Conservation (phyloP, 2,797 vertebrate genomes). For the Gallinago stenura region DNA sequence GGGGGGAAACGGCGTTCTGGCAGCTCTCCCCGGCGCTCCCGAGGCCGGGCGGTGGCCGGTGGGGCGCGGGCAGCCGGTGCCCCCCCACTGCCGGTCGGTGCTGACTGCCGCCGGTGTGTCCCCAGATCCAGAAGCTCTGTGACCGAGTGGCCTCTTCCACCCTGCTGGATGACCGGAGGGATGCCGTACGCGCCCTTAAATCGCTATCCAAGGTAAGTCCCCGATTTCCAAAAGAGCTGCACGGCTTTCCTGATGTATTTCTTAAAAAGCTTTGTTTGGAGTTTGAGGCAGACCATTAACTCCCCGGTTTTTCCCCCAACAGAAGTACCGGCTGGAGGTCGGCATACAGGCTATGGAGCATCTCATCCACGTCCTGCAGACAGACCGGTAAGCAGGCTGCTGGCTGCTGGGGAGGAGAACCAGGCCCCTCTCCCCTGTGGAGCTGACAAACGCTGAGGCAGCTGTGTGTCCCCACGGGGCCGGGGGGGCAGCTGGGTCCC, state of each 20-base stretch:
- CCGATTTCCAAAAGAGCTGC: rapidly evolving
- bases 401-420: background rate
- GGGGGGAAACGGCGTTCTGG: too few relatives aligned
- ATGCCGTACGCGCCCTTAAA: constrained; percentile 96
- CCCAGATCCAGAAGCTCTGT: constrained; percentile 96
- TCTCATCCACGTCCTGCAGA: constrained; percentile 92
- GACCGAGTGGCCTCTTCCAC: constrained; percentile 97
- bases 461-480: rapidly evolving
- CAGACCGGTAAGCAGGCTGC: constrained; percentile 87
- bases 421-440: rapidly evolving
- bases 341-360: constrained; percentile 96
- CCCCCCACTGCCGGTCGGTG: background rate
- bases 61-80: background rate
- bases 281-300: rapidly evolving
- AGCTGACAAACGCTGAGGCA: rapidly evolving
- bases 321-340: constrained; percentile 98
- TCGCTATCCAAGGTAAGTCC: constrained; percentile 91
- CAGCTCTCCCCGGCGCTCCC: too few relatives aligned
- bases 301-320: background rate
- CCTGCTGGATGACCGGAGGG: constrained; percentile 93
- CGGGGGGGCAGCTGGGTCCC: background rate
- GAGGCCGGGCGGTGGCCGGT: background rate
- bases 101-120: too few relatives aligned
- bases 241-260: rapidly evolving
- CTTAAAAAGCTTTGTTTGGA: rapidly evolving